phyloP scores from a whole-genome alignment of 2,797 vertebrate genomes.

The Eurystomus glaucurus region DNA sequence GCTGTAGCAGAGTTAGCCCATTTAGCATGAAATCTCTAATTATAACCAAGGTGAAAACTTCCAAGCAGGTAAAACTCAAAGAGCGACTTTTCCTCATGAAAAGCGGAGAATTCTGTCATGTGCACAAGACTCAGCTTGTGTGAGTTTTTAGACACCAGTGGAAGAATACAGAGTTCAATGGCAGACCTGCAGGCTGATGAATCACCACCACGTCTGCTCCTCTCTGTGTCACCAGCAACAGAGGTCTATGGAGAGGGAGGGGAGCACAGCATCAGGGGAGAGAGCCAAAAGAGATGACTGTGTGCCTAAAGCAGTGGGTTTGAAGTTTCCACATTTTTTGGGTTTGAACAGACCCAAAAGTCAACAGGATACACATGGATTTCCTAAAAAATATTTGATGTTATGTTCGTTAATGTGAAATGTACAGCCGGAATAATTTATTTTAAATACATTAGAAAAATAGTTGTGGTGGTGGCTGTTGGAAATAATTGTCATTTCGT shows the following conservation, averaged over 20 bases:
- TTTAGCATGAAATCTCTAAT: not conserved
- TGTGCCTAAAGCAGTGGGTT: not conserved
- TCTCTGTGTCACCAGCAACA: rapidly evolving
- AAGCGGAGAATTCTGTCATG: not conserved
- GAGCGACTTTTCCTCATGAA: not conserved
- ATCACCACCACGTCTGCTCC: not conserved
- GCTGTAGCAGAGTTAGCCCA: not conserved
- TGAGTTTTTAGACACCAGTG: not conserved
- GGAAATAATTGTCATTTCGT: not conserved
- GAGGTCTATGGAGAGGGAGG: not conserved
- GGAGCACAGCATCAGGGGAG: rapidly evolving
- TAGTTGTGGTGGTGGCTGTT: not conserved
- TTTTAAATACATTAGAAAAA: not conserved
- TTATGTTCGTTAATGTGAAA: not conserved
- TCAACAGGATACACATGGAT: rapidly evolving
- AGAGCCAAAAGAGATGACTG: rapidly evolving
- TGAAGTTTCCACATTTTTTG: not conserved
- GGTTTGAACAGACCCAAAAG: rapidly evolving
- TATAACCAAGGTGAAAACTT: not conserved
- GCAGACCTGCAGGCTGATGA: not conserved
- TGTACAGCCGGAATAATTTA: not conserved
- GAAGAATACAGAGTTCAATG: not conserved
- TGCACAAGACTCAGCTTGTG: rapidly evolving
- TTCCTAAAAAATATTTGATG: not conserved
- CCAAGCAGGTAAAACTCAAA: not conserved